phyloP scores from a whole-genome alignment of 2,888 invertebrate species.

The Tachina lurida region DNA sequence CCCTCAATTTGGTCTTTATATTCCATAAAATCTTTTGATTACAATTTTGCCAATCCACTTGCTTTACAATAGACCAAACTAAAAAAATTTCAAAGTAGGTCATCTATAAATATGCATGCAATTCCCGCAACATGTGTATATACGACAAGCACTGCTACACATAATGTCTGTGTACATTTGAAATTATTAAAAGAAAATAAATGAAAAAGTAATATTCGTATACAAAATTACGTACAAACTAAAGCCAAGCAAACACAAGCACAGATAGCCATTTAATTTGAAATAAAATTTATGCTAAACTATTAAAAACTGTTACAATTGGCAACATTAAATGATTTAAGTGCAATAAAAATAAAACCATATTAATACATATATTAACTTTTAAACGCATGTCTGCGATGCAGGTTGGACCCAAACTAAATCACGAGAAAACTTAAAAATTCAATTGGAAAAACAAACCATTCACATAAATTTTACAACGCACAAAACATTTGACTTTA shows the following conservation, averaged over 20 bases:
- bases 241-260: background rate
- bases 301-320: conserved; percentile 82
- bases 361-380: conserved; percentile 60
- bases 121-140: no score
- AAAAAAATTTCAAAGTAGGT: no score
- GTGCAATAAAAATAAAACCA: conserved; percentile 73
- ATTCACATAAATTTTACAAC: conserved; percentile 42
- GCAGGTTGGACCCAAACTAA: conserved; percentile 51
- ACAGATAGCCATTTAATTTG: background rate
- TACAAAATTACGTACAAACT: conserved; percentile 17
- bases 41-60: no score
- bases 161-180: no score
- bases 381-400: conserved; percentile 61
- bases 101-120: no score
- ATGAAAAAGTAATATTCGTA: background rate
- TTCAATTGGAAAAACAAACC: conserved; percentile 15
- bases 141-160: no score
- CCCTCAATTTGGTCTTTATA: no score
- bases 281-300: conserved; percentile 80
- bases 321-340: conserved; percentile 82
- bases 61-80: no score
- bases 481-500: conserved; percentile 41
- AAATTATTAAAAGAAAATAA: no score
- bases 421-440: conserved; percentile 38
- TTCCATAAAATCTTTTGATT: no score